Evolutionary conservation across 1,140 invertebrate genomes (phyloP).

Genomic region (Plutomurus gul): DNA sequence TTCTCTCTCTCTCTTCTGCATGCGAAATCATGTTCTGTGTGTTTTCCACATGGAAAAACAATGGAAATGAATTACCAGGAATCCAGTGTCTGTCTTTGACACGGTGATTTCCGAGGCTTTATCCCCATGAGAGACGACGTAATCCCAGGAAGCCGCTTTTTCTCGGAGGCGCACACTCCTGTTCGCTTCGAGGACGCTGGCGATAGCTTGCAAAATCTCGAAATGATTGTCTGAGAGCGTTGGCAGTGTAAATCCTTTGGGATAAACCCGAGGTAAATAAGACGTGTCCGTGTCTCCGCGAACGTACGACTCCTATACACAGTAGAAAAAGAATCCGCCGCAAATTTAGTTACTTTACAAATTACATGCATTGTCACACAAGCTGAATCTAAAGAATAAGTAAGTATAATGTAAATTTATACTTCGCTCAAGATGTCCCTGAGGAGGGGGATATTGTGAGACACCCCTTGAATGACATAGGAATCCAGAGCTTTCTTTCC

Average conservation of each 20-base stretch:
- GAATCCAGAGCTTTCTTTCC: constrained; percentile 69
- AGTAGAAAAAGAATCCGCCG: background rate
- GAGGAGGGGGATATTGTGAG: constrained; percentile 72
- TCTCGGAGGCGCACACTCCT: constrained; percentile 32
- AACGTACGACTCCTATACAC: constrained; percentile 55
- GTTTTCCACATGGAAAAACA: no score
- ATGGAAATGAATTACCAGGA: no score
- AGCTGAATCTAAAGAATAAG: background rate
- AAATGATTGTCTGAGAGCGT: constrained; percentile 37
- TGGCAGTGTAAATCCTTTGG: constrained; percentile 56
- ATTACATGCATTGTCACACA: no score
- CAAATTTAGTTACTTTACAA: background rate
- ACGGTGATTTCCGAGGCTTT: constrained; percentile 29
- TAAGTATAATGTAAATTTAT: background rate
- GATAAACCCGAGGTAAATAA: constrained; percentile 66
- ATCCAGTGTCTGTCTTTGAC: constrained; percentile 4
- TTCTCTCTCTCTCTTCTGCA: no score
- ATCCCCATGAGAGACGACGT: constrained; percentile 40
- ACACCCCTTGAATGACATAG: constrained; percentile 73
- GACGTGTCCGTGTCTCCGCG: constrained; percentile 70
- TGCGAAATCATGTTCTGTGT: no score
- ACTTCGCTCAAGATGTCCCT: constrained; percentile 70
- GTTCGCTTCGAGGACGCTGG: constrained; percentile 42
- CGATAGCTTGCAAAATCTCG: constrained; percentile 40
- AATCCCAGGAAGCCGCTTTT: constrained; percentile 42